Percentiles rank a stretch among this genome's conserved stretches.
Evolutionary conservation across 2,797 vertebrate species (phyloP).

Genomic region (Naso thynnoides): DNA sequence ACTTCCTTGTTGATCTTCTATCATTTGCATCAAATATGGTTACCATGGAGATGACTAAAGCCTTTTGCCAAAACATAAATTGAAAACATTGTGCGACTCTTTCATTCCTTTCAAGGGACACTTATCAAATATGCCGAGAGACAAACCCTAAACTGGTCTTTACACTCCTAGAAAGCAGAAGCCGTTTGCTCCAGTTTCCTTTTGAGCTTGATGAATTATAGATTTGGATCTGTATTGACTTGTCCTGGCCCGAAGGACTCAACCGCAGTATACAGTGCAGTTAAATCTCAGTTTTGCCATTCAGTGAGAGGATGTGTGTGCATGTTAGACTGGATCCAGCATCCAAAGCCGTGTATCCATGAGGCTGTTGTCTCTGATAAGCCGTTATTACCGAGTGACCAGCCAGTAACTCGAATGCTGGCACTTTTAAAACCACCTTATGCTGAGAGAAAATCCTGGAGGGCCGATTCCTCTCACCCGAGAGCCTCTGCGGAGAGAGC

Average conservation of each 20-base stretch:
- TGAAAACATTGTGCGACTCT: too few species aligned
- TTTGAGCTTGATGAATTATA: slow-evolving; percentile 9
- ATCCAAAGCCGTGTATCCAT: slow-evolving; percentile 12
- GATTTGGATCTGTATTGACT: slow-evolving; percentile 17
- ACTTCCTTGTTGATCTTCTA: too few species aligned
- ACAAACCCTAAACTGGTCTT: too few species aligned
- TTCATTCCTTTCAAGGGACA: too few species aligned
- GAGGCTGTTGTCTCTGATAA: slow-evolving; percentile 49
- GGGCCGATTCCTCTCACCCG: slow-evolving; percentile 22
- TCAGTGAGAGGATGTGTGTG: not conserved
- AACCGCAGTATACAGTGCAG: not conserved
- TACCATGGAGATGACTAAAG: too few species aligned
- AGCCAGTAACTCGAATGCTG: slow-evolving; percentile 30
- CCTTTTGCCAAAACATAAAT: too few species aligned
- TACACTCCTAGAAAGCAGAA: slow-evolving; percentile 13
- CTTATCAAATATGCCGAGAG: too few species aligned
- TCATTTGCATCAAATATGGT: too few species aligned
- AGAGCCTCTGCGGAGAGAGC: slow-evolving; percentile 23
- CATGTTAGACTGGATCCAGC: slow-evolving; percentile 27
- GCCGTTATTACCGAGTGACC: slow-evolving; percentile 44
- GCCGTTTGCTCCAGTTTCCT: slow-evolving; percentile 24
- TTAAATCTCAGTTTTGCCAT: not conserved
- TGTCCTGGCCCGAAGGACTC: slow-evolving; percentile 11
- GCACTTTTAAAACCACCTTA: slow-evolving; percentile 59
- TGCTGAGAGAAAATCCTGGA: slow-evolving; percentile 58